phyloP scores from a whole-genome alignment of 2,113 vertebrate genomes.

The Thalassarche chlororhynchos region DNA sequence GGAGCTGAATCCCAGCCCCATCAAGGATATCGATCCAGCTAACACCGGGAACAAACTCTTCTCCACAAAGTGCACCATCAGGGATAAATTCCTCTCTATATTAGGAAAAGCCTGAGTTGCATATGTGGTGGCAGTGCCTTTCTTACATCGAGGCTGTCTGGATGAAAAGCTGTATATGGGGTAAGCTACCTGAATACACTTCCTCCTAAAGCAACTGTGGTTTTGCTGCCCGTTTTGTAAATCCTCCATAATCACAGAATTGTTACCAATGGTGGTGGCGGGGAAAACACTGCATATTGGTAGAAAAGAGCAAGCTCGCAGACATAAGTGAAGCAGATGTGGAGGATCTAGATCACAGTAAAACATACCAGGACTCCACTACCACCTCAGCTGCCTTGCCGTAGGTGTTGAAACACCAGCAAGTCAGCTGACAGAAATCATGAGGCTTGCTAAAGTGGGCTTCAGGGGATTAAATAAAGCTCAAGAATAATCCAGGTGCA shows the following conservation, averaged over 20 bases:
- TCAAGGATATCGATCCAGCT: neutral
- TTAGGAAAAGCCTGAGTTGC: neutral
- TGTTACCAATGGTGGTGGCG: neutral
- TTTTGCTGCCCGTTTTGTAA: neutral
- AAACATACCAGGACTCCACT: neutral
- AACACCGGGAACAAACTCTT: neutral
- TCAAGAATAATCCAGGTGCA: neutral
- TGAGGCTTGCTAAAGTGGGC: neutral
- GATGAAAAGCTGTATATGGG: neutral
- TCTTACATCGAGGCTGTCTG: neutral
- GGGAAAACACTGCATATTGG: neutral
- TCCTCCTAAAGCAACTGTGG: neutral
- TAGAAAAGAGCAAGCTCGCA: neutral
- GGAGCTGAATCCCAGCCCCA: neutral
- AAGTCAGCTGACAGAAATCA: neutral
- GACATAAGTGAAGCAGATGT: fast-evolving
- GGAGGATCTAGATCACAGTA: neutral
- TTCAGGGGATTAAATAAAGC: neutral
- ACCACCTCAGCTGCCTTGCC: neutral
- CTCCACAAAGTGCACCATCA: neutral
- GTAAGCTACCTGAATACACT: neutral
- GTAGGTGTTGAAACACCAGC: neutral
- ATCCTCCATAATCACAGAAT: neutral
- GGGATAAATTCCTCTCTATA: neutral
- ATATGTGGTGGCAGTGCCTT: neutral